Conservation (phyloP, 1,140 invertebrate genomes). For the Gryllus bimaculatus region DNA sequence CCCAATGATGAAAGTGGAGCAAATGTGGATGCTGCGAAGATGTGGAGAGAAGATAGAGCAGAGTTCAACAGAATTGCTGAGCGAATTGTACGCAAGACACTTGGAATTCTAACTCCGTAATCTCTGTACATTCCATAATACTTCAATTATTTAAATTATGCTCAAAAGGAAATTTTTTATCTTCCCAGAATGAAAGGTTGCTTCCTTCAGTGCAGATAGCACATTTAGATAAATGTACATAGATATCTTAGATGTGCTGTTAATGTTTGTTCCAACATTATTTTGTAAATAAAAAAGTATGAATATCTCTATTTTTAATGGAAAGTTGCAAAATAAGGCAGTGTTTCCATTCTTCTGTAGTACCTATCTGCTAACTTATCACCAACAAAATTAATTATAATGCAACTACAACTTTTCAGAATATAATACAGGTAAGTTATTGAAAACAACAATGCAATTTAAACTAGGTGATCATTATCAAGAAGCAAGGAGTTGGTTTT, state of each 20-base stretch:
- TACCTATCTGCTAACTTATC: no score
- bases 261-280: neutral
- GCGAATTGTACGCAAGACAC: constrained; percentile 82
- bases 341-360: no score
- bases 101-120: constrained; percentile 50
- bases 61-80: constrained; percentile 93
- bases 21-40: constrained; percentile 99
- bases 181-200: neutral
- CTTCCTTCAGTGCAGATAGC: neutral
- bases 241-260: neutral
- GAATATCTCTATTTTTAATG: no score
- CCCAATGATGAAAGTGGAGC: constrained; percentile 99
- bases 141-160: neutral
- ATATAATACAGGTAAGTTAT: no score
- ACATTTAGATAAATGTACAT: neutral
- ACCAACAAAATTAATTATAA: no score
- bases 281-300: neutral
- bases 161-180: neutral
- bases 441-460: no score
- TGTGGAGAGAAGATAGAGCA: constrained; percentile 92
- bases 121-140: neutral
- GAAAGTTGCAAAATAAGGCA: no score
- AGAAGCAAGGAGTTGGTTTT: no score
- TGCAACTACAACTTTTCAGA: no score
- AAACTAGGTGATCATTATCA: no score